Conservation (phyloP, 2,113 vertebrate species). For the Micromys minutus region DNA sequence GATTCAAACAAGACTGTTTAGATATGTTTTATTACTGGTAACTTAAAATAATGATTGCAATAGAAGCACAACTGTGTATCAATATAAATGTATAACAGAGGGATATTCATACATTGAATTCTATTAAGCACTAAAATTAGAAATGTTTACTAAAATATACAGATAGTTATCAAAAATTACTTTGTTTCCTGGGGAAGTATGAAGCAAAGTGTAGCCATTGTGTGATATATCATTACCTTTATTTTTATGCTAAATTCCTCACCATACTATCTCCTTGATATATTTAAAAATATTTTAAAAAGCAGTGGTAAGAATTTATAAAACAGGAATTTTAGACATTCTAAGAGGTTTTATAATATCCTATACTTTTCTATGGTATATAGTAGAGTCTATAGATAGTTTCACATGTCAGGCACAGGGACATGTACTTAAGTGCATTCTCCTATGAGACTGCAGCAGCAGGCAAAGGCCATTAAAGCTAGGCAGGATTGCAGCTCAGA, state of each 20-base stretch:
- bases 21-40: not conserved
- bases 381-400: not conserved
- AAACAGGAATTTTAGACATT: not conserved
- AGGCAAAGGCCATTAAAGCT: not conserved
- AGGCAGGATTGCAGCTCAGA: not conserved
- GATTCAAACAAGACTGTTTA: not conserved
- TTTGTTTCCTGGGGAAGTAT: not conserved
- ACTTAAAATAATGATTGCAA: not conserved
- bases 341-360: not conserved
- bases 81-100: not conserved
- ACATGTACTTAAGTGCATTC: not conserved
- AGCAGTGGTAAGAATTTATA: not conserved
- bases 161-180: not conserved
- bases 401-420: not conserved
- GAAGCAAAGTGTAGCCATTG: not conserved
- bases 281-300: not conserved
- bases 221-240: not conserved
- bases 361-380: not conserved
- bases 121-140: not conserved
- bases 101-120: not conserved
- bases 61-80: not conserved
- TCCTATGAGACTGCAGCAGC: not conserved
- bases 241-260: not conserved
- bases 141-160: not conserved
- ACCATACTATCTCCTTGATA: not conserved